phyloP scores from a whole-genome alignment of 2,113 vertebrate genomes.

The Myiagra hebetior region DNA sequence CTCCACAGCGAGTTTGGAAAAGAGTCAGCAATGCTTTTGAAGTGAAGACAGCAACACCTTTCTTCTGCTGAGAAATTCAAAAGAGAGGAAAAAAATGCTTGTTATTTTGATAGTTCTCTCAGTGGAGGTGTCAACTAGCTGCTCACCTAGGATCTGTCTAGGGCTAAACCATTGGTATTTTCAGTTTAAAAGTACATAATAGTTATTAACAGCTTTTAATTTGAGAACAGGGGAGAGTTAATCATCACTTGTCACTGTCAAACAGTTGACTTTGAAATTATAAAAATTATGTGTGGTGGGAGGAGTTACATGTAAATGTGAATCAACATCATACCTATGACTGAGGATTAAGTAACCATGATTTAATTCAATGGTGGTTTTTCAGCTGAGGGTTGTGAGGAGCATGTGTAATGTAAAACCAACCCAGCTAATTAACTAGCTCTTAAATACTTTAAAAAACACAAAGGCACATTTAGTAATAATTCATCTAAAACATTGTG shows the following conservation, averaged over 20 bases:
- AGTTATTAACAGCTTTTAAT: not conserved
- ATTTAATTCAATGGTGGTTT: not conserved
- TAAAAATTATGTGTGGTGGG: not conserved
- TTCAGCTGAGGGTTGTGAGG: not conserved
- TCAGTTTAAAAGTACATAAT: not conserved
- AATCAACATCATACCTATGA: not conserved
- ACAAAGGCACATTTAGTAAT: not conserved
- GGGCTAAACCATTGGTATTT: not conserved
- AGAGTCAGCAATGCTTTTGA: not conserved
- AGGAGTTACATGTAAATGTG: not conserved
- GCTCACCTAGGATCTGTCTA: not conserved
- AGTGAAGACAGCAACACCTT: not conserved
- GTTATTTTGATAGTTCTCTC: not conserved
- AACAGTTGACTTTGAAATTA: not conserved
- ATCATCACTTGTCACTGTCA: not conserved
- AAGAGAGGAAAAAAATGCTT: not conserved
- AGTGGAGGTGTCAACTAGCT: not conserved
- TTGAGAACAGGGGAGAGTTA: not conserved
- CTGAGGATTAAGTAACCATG: not conserved
- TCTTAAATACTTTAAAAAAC: not conserved
- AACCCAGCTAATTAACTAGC: not conserved
- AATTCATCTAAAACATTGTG: not conserved
- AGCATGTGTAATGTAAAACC: not conserved
- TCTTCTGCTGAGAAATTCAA: not conserved
- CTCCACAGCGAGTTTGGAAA: not conserved